These are phyloP conservation scores for Trissoscelio sp. DNA, from an alignment of 2,888 invertebrate genomes.

Conservation along the genomic window DNA sequence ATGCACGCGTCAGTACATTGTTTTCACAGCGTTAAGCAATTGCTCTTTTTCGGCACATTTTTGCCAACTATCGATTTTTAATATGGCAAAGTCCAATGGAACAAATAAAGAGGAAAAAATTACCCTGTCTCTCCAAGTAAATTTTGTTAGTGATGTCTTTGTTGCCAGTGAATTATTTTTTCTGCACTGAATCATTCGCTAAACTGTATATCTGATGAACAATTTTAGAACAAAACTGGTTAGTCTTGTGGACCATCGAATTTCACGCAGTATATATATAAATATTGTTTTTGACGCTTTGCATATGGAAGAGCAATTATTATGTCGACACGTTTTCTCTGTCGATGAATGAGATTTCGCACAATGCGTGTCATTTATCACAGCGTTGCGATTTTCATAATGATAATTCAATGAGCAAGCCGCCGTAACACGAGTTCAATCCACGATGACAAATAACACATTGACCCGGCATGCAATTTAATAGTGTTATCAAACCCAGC, in stretches of 20 bases:
- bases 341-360: not conserved
- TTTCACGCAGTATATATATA: not conserved
- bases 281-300: not conserved
- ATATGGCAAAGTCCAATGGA: too few species aligned
- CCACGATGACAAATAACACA: constrained; percentile 33
- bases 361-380: constrained; percentile 31
- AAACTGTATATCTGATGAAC: not conserved
- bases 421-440: constrained; percentile 19
- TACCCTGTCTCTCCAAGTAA: too few species aligned
- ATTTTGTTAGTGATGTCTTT: too few species aligned
- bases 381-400: constrained; percentile 31
- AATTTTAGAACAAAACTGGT: not conserved
- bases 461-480: constrained; percentile 13
- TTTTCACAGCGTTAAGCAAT: too few species aligned
- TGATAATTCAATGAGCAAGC: constrained; percentile 34
- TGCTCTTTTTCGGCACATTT: too few species aligned
- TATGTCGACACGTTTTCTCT: constrained; percentile 4
- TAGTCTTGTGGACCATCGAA: not conserved
- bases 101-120: too few species aligned
- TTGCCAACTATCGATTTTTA: too few species aligned
- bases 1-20: too few species aligned
- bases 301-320: constrained; percentile 1
- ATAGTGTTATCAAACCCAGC: constrained; percentile 30
- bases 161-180: not conserved
- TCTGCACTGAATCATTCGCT: not conserved